Base-by-base conservation (phyloP, 1,140 invertebrate genomes). In the Homalodisca vitripennis region DNA sequence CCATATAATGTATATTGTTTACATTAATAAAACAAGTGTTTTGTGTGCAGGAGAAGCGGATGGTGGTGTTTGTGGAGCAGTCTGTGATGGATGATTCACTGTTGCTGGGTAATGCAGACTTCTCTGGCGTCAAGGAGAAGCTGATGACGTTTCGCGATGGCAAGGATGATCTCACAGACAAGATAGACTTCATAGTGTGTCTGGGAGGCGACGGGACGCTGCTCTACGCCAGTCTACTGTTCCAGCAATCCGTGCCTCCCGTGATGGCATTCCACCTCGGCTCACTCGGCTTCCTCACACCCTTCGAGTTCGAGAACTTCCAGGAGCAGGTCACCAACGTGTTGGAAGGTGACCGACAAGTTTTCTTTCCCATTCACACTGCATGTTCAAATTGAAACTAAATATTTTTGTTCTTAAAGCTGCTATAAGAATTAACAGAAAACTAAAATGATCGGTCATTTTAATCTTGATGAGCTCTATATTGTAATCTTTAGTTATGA, bases 221-320 rank as follows among this genome's bases (percentile, higher is more conserved):
- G 0, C 79, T 99, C 0, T 97, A 99, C 78, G 96, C 96, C 47
- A 96, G 94, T 74, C 88, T 95, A 14, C 81, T 98, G 13, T 98
- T 98, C 76, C 86, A 98, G 88, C 90, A 95, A 86, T 97, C 94
- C 13, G 95, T 98, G 53, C 97, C 97, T 32, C 97, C 97, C 1
- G 93, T 98, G 1, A 98, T 98, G 95, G 95, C 97, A 60, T 98
- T 98, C 82, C 95, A 98, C 81, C 85, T 98, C 71, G 96, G 96
- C n/a, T 98, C 95, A 0, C 81, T 98, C 48, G 96, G 97, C 3
- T 98, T 98, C 79, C 84, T 98, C 0, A 98, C 96, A 13, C 95
- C 95, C 12, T 98, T 98, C 80, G 91, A 93, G 75, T 97, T 98
- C 81, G 92, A 94, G 71, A 94, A 97, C 79, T 98, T 97, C 76